These are phyloP conservation scores for Caerostris extrusa DNA, from an alignment of 1,140 invertebrate species.

Conservation along the genomic window DNA sequence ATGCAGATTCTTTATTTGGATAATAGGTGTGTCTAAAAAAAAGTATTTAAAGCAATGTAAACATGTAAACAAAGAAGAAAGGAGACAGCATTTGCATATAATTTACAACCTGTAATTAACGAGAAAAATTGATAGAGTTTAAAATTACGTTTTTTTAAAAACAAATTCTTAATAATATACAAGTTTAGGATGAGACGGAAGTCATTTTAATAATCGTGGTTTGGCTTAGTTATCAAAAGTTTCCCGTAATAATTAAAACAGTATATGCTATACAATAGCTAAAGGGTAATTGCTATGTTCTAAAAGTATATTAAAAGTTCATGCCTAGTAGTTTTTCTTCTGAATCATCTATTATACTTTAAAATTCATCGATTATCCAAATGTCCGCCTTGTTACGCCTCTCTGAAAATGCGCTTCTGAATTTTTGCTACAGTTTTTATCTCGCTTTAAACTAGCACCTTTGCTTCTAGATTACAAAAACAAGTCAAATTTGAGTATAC, in stretches of 20 bases:
- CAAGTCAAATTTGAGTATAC: background rate
- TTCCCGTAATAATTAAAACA: background rate
- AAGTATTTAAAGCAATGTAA: too few species aligned
- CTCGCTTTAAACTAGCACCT: background rate
- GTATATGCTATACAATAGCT: background rate
- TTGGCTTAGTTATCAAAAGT: background rate
- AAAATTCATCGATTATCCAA: slow-evolving; percentile 29
- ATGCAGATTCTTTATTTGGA: too few species aligned
- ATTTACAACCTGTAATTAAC: too few species aligned
- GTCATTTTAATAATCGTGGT: background rate
- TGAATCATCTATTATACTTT: background rate
- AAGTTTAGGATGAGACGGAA: background rate
- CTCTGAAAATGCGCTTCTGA: background rate
- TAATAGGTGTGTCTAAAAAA: too few species aligned
- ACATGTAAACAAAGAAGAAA: too few species aligned
- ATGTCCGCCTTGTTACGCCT: background rate
- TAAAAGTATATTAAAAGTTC: background rate
- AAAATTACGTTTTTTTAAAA: too few species aligned
- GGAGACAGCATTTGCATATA: too few species aligned
- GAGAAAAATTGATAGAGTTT: too few species aligned
- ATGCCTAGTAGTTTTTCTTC: background rate
- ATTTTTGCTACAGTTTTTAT: background rate
- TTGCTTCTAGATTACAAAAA: background rate
- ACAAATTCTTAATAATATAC: too few species aligned
- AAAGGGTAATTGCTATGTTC: background rate